These are phyloP conservation scores for Spodoptera litura DNA, from an alignment of 1,140 invertebrate species.

Conservation along the genomic window DNA sequence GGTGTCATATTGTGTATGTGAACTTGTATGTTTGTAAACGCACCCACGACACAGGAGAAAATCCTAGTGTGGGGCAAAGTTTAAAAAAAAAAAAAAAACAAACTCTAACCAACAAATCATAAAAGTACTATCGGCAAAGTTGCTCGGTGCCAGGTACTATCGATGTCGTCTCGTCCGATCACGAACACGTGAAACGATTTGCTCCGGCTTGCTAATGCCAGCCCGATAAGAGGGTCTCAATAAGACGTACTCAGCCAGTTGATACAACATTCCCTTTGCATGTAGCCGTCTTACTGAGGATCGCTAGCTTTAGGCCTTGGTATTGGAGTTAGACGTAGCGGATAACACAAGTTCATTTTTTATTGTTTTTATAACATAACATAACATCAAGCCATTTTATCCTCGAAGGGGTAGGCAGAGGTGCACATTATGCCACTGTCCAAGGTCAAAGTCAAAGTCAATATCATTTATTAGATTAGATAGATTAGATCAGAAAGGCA, in stretches of 20 bases:
- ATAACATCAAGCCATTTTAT: no score
- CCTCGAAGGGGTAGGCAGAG: no score
- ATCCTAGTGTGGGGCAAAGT: no score
- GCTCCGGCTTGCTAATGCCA: slow-evolving; percentile 2
- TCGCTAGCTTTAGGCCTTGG: slow-evolving; percentile 13
- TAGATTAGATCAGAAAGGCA: no score
- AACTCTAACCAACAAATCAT: neutral
- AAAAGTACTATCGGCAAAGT: neutral
- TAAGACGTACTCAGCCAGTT: slow-evolving; percentile 18
- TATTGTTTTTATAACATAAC: no score
- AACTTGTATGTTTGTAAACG: no score
- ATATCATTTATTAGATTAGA: no score
- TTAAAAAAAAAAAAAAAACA: no score
- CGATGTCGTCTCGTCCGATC: neutral
- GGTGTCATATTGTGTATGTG: no score
- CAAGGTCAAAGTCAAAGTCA: no score
- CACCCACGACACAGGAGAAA: no score
- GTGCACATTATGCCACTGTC: no score
- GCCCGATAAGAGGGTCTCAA: slow-evolving; percentile 23
- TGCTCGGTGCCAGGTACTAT: neutral
- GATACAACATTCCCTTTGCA: slow-evolving; percentile 37
- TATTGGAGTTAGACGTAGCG: slow-evolving; percentile 4
- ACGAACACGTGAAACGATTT: neutral
- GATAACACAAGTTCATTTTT: neutral
- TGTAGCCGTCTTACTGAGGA: neutral